These are phyloP conservation scores for Anadara kagoshimensis DNA, from an alignment of 1,140 invertebrate species.

Conservation along the genomic window DNA sequence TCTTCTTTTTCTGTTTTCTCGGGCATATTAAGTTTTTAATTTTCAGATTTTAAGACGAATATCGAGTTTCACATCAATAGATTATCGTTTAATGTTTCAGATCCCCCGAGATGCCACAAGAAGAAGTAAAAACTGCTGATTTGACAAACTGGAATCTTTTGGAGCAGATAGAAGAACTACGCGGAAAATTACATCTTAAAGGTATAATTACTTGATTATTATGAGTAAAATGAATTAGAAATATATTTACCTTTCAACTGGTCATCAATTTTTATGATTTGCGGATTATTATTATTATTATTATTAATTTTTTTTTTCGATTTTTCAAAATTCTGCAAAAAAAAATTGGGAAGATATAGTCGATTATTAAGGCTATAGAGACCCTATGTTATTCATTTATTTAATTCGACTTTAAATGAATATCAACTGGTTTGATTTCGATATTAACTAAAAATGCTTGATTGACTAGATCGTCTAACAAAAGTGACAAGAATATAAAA, in stretches of 20 bases:
- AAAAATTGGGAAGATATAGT: background rate
- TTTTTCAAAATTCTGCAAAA: background rate
- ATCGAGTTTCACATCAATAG: too few relatives aligned
- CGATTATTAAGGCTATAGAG: background rate
- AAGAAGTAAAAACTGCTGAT: conserved; percentile 10
- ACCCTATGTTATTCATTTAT: too few relatives aligned
- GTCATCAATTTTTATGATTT: background rate
- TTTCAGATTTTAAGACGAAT: too few relatives aligned
- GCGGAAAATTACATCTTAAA: conserved; percentile 54
- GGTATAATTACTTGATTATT: conserved; percentile 28
- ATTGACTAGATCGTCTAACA: too few relatives aligned
- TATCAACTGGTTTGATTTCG: too few relatives aligned
- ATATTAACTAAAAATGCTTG: too few relatives aligned
- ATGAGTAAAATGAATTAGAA: background rate
- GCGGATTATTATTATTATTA: background rate
- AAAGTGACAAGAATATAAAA: too few relatives aligned
- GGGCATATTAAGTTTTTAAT: too few relatives aligned
- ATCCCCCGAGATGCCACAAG: too few relatives aligned
- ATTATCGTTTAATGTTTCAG: too few relatives aligned
- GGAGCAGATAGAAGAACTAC: conserved; percentile 51
- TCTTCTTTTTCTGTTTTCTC: too few relatives aligned
- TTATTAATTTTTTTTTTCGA: background rate
- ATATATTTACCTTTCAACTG: background rate
- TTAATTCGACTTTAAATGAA: too few relatives aligned
- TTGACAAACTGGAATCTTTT: conserved; percentile 31